Evolutionary conservation across 2,797 vertebrate genomes (phyloP).

Genomic region (Danio albolineatus): DNA sequence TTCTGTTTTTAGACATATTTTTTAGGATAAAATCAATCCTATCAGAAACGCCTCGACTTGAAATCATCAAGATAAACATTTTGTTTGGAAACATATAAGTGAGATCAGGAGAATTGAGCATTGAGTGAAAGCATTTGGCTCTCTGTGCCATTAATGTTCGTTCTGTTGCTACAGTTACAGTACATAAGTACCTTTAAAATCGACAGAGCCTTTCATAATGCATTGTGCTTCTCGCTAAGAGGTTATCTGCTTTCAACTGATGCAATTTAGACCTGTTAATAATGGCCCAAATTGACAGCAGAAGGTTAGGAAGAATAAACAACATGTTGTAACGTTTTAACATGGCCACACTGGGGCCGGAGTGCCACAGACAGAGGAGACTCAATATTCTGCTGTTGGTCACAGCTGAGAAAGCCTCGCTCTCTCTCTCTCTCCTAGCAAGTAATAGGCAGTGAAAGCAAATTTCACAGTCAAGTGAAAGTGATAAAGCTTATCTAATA

Average conservation of each 20-base stretch:
- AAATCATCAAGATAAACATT: background rate
- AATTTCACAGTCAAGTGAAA: constrained; percentile 60
- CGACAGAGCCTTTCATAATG: constrained; percentile 1
- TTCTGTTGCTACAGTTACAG: constrained; percentile 16
- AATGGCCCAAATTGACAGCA: constrained; percentile 12
- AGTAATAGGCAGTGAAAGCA: constrained; percentile 47
- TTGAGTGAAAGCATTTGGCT: background rate
- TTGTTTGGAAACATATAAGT: constrained; percentile 1
- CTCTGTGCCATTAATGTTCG: constrained; percentile 3
- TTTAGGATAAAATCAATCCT: background rate
- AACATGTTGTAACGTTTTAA: constrained; percentile 15
- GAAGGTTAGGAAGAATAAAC: constrained; percentile 1
- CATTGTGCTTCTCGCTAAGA: constrained; percentile 11
- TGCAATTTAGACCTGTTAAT: constrained; percentile 6
- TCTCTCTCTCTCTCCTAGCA: constrained; percentile 4
- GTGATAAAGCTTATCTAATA: constrained; percentile 59
- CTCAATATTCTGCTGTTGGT: constrained; percentile 38
- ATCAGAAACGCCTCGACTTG: background rate
- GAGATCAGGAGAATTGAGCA: background rate
- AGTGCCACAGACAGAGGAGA: background rate
- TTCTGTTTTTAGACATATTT: background rate
- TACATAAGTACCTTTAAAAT: constrained; percentile 27
- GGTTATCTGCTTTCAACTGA: constrained; percentile 30
- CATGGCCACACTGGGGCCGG: constrained; percentile 3
- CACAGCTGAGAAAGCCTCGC: constrained; percentile 43